Evolutionary conservation across 2,113 vertebrate genomes (phyloP).

Genomic region (Zapus hudsonius): DNA sequence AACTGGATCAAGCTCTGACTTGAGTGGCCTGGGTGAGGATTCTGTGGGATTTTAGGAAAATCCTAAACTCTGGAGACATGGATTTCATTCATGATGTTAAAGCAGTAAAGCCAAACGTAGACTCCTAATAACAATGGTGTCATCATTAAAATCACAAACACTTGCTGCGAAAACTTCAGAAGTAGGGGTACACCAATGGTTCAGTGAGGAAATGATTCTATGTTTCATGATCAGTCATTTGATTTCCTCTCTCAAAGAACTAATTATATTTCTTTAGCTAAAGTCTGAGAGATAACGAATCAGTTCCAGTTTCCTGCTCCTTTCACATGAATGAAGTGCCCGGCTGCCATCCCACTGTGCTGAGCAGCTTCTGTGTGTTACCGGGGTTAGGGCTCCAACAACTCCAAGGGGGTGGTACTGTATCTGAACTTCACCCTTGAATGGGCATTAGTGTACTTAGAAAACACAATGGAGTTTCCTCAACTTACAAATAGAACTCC

Average conservation of each 20-base stretch:
- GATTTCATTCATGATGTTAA: background rate
- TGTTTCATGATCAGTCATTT: background rate
- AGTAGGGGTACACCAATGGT: background rate
- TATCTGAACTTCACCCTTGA: background rate
- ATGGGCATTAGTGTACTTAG: background rate
- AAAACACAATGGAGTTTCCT: background rate
- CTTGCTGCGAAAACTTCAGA: background rate
- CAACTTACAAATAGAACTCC: background rate
- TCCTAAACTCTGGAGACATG: background rate
- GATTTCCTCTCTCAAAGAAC: slow-evolving; percentile 34
- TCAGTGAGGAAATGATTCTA: background rate
- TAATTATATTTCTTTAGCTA: slow-evolving; percentile 6
- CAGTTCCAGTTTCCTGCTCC: background rate
- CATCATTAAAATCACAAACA: too few relatives aligned
- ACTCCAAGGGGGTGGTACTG: background rate
- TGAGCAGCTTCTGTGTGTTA: background rate
- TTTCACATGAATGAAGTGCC: background rate
- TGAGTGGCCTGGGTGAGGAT: background rate
- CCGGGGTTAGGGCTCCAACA: background rate
- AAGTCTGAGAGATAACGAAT: background rate
- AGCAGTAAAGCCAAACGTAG: background rate
- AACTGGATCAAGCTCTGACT: background rate
- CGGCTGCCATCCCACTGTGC: background rate
- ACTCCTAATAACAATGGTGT: too few relatives aligned
- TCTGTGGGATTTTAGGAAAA: background rate